Evolutionary conservation across 1,140 invertebrate genomes (phyloP).

Genomic region (Drosophila trapezifrons): DNA sequence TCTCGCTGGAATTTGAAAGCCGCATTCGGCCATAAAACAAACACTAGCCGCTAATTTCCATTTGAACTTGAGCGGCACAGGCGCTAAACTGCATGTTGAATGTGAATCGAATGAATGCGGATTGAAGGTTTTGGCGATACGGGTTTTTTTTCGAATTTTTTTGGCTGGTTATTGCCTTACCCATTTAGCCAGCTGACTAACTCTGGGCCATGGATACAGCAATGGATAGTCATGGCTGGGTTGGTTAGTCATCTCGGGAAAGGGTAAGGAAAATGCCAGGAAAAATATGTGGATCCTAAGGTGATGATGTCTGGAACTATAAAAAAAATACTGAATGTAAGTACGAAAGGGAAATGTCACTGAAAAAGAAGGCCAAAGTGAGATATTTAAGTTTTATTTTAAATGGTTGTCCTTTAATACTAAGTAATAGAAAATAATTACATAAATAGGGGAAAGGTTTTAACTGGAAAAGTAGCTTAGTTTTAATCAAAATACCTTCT

Average conservation of each 20-base stretch:
- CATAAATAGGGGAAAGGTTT: too few relatives aligned
- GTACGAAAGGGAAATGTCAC: neutral
- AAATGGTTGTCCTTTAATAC: too few relatives aligned
- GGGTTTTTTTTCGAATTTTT: slow-evolving; percentile 45
- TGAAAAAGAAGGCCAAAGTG: neutral
- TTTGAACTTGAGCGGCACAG: slow-evolving; percentile 72
- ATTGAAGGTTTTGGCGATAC: slow-evolving; percentile 62
- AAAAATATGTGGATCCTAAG: neutral
- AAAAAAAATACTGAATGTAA: too few relatives aligned
- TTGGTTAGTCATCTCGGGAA: slow-evolving; percentile 37
- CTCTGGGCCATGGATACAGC: slow-evolving; percentile 15
- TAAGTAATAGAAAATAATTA: too few relatives aligned
- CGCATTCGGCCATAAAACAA: slow-evolving; percentile 53
- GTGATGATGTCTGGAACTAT: neutral
- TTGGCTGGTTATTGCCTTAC: slow-evolving; percentile 16
- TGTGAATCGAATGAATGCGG: slow-evolving; percentile 51
- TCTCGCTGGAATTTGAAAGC: slow-evolving; percentile 53
- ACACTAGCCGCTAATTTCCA: slow-evolving; percentile 59
- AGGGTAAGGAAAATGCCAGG: neutral
- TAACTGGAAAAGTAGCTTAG: too few relatives aligned
- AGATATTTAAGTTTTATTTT: neutral
- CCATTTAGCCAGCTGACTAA: slow-evolving; percentile 29
- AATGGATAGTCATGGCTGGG: neutral
- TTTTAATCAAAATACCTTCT: too few relatives aligned
- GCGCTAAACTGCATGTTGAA: slow-evolving; percentile 74